Conservation (phyloP, 2,888 invertebrate species). For the Monochamus alternatus region DNA sequence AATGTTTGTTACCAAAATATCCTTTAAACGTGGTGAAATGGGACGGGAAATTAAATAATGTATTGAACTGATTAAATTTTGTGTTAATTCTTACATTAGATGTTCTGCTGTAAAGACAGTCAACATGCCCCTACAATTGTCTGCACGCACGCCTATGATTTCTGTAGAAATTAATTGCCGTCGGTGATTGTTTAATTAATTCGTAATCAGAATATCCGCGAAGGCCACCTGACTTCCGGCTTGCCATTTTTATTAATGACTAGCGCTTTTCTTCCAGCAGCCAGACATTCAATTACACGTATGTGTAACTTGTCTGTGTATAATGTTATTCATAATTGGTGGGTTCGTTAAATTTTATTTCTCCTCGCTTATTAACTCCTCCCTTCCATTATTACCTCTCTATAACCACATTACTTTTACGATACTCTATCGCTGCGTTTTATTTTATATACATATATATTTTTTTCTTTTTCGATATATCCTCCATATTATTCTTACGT, state of each 20-base stretch:
- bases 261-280: constrained; percentile 8
- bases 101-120: too few species aligned
- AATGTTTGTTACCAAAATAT: too few species aligned
- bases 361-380: neutral
- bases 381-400: too few species aligned
- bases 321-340: neutral
- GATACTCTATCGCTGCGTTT: too few species aligned
- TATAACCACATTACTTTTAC: neutral
- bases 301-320: neutral
- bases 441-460: too few species aligned
- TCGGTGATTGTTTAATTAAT: constrained; percentile 17
- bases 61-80: too few species aligned
- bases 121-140: neutral
- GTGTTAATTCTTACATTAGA: too few species aligned
- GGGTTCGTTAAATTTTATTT: neutral
- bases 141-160: neutral
- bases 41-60: too few species aligned
- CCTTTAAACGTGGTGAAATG: too few species aligned
- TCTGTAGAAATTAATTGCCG: neutral
- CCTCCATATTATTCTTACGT: too few species aligned
- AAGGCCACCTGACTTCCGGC: constrained; percentile 23
- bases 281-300: neutral
- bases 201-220: constrained; percentile 20
- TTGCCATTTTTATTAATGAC: constrained; percentile 6
- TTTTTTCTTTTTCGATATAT: too few species aligned